Evolutionary conservation across 2,888 invertebrate species (phyloP).

Genomic region (Cephonodes hylas): DNA sequence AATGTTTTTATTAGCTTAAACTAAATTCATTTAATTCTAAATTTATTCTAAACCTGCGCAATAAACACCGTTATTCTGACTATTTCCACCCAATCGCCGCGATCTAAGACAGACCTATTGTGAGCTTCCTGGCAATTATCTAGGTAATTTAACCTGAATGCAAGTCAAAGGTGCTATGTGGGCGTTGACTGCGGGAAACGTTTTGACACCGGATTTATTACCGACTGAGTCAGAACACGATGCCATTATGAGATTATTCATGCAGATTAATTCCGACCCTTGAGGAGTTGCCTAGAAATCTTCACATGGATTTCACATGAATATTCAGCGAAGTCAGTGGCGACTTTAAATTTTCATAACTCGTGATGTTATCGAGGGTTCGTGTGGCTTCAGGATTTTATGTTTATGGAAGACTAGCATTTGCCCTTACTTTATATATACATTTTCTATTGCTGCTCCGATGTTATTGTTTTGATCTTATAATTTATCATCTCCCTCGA

Average conservation of each 20-base stretch:
- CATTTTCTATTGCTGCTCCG: too few relatives aligned
- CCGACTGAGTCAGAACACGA: constrained; percentile 12
- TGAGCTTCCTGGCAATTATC: constrained; percentile 23
- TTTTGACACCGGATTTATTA: constrained; percentile 37
- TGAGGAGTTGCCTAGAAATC: constrained; percentile 21
- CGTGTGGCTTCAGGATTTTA: background rate
- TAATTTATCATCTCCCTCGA: too few relatives aligned
- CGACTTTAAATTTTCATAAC: constrained; percentile 13
- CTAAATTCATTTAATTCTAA: too few relatives aligned
- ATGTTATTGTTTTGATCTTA: too few relatives aligned
- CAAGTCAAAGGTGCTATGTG: constrained; percentile 33
- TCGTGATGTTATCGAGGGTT: background rate
- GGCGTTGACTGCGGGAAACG: constrained; percentile 31
- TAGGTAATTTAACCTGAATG: constrained; percentile 27
- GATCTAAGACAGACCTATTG: background rate
- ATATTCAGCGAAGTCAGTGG: constrained; percentile 21
- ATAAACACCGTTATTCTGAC: background rate
- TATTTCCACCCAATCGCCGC: background rate
- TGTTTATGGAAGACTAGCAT: background rate
- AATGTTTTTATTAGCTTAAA: too few relatives aligned
- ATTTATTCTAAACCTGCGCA: background rate
- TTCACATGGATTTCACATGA: constrained; percentile 24
- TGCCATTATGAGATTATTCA: constrained; percentile 31
- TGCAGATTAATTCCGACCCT: constrained; percentile 29
- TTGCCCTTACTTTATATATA: too few relatives aligned